Percentiles rank a stretch among this genome's conserved stretches.
phyloP scores from a whole-genome alignment of 1,140 invertebrate species.

The Diorhabda elongata region DNA sequence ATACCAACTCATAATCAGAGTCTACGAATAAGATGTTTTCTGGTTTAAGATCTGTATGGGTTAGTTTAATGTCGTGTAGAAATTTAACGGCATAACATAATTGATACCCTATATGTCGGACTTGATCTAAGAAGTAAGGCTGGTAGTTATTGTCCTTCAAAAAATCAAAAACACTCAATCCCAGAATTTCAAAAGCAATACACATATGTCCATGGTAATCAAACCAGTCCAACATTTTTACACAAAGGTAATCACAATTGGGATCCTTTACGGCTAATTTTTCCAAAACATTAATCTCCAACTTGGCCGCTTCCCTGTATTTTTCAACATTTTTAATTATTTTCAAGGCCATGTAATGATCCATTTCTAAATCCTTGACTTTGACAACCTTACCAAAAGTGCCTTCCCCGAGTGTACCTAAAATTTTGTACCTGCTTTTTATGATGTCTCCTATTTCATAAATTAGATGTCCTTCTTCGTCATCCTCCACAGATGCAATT shows the following conservation, averaged over 20 bases:
- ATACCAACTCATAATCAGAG: conserved; percentile 83
- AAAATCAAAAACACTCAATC: conserved; percentile 99
- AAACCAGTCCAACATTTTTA: conserved; percentile 98
- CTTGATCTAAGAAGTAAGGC: conserved; percentile 95
- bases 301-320: conserved; percentile 96
- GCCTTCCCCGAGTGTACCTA: conserved; percentile 96
- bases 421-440: conserved; percentile 73
- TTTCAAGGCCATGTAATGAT: conserved; percentile 92
- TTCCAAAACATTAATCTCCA: conserved; percentile 99
- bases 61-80: conserved; percentile 95
- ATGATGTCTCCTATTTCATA: conserved; percentile 49
- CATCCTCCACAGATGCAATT: conserved; percentile 3
- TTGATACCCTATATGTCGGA: conserved; percentile 96
- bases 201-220: conserved; percentile 99
- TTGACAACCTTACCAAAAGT: conserved; percentile 99
- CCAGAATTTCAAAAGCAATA: conserved; percentile 98
- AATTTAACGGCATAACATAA: conserved; percentile 96
- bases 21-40: conserved; percentile 98
- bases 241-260: conserved; percentile 91
- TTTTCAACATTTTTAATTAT: conserved; percentile 99
- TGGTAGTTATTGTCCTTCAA: conserved; percentile 99
- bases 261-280: conserved; percentile 93
- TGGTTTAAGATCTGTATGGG: conserved; percentile 99
- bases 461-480: conserved; percentile 11
- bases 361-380: conserved; percentile 93